Percentiles rank a stretch among this genome's conserved stretches.
Conservation (phyloP, 2,113 vertebrate species). For the Xiphophorus maculatus region DNA sequence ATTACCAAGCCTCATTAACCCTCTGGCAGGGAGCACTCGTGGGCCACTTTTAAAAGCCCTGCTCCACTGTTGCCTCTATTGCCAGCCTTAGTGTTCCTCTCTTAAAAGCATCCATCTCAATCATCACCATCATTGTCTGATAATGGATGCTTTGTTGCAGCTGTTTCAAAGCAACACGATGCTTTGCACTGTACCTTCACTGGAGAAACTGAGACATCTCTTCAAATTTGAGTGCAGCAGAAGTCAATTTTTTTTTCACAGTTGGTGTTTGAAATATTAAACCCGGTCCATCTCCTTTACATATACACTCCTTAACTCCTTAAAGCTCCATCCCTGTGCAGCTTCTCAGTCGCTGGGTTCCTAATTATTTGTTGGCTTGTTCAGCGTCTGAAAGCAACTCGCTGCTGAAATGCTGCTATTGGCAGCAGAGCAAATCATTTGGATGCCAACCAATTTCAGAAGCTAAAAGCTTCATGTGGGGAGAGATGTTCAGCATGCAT, state of each 20-base stretch:
- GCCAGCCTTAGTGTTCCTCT: slow-evolving; percentile 29
- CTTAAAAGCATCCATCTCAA: slow-evolving; percentile 26
- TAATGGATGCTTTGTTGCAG: neutral
- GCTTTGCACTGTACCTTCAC: neutral
- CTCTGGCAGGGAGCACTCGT: slow-evolving; percentile 55
- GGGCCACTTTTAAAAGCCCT: slow-evolving; percentile 49
- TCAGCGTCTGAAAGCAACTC: slow-evolving; percentile 13
- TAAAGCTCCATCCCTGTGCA: neutral
- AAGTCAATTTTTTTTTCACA: neutral
- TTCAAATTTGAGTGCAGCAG: neutral
- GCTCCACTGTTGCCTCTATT: slow-evolving; percentile 31
- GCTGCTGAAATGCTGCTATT: slow-evolving; percentile 6
- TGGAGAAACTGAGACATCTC: neutral
- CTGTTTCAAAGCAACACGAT: neutral
- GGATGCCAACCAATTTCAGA: neutral
- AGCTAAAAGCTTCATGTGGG: neutral
- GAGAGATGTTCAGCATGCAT: no score
- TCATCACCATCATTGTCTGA: neutral
- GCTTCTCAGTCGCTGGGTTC: neutral
- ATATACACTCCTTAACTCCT: neutral
- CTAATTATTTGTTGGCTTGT: slow-evolving; percentile 27
- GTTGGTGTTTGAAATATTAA: neutral
- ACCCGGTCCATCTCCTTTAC: neutral
- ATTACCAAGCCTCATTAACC: slow-evolving; percentile 64
- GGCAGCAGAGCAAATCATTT: neutral